Evolutionary conservation across 2,113 vertebrate species (phyloP).

Genomic region (Sciurus niger): DNA sequence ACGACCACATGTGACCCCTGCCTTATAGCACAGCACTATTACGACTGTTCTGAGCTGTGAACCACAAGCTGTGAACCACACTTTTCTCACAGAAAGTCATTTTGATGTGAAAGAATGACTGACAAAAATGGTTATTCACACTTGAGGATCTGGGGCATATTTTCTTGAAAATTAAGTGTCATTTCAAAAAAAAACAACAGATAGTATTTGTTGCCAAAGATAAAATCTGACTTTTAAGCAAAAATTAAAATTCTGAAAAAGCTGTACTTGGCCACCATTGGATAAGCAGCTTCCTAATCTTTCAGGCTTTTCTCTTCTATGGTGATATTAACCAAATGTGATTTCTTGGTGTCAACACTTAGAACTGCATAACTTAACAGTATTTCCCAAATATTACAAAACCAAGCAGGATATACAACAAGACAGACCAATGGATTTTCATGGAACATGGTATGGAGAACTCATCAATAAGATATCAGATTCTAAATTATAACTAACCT

Average conservation of each 20-base stretch:
- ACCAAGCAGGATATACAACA: background rate
- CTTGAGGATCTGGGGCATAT: background rate
- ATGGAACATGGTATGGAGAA: background rate
- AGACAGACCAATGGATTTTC: background rate
- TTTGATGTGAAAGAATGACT: constrained; percentile 24
- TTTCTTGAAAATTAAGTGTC: constrained; percentile 4
- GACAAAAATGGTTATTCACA: background rate
- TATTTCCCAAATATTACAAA: constrained; percentile 52
- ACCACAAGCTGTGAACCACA: background rate
- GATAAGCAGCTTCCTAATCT: background rate
- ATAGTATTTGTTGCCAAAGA: constrained; percentile 21
- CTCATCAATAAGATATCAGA: background rate
- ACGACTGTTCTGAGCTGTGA: background rate
- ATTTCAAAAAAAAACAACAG: background rate
- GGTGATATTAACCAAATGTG: background rate
- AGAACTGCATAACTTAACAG: background rate
- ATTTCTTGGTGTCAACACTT: constrained; percentile 20
- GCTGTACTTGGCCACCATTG: background rate
- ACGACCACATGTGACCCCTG: background rate
- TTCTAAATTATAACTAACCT: background rate
- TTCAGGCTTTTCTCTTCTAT: background rate
- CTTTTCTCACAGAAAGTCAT: background rate
- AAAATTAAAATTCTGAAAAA: constrained; percentile 55
- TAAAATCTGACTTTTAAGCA: constrained; percentile 49
- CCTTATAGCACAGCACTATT: background rate